Percentiles rank a stretch among this genome's conserved stretches.
phyloP scores from a whole-genome alignment of 2,113 vertebrate species.

The Nipponia nippon region DNA sequence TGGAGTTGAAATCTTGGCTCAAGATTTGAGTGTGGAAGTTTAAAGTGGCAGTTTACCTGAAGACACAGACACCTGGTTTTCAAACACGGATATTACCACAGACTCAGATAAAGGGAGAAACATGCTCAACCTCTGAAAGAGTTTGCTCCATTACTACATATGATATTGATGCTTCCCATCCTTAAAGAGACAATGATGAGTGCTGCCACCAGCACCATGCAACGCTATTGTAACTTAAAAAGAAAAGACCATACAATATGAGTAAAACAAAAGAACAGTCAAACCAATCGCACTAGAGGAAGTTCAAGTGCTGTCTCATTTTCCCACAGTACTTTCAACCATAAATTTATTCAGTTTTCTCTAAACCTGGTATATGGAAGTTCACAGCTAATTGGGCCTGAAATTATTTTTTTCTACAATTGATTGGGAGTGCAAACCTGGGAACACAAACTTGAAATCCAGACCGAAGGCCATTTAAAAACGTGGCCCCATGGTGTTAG shows the following conservation, averaged over 20 bases:
- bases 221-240: neutral
- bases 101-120: neutral
- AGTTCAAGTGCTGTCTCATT: neutral
- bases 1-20: neutral
- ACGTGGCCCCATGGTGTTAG: neutral
- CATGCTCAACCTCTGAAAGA: neutral
- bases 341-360: neutral
- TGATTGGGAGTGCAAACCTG: slow-evolving; percentile 10
- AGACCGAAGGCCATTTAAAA: slow-evolving; percentile 1
- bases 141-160: neutral
- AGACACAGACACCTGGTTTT: neutral
- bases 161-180: neutral
- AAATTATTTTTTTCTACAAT: slow-evolving; percentile 30
- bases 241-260: neutral
- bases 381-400: slow-evolving; percentile 23
- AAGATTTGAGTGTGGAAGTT: too few species aligned
- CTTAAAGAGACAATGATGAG: neutral
- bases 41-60: neutral
- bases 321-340: neutral
- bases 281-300: neutral
- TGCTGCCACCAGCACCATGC: neutral
- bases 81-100: neutral
- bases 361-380: neutral
- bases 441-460: neutral
- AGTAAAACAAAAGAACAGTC: neutral